Conservation (phyloP, 2,113 vertebrate genomes). For the Calypte anna region DNA sequence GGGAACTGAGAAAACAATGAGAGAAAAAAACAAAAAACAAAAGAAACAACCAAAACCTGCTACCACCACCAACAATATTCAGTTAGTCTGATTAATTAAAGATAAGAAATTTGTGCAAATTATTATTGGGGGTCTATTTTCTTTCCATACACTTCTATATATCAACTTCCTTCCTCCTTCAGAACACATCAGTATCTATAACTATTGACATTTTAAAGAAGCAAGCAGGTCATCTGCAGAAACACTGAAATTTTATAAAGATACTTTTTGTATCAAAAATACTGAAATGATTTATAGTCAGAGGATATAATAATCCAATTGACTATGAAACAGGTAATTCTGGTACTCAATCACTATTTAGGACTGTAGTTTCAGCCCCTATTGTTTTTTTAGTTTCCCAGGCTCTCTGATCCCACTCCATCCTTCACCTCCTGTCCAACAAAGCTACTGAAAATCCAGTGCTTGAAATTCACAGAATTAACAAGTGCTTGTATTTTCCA, state of each 20-base stretch:
- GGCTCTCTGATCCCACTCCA: accelerated
- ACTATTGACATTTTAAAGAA: not conserved
- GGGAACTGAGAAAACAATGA: not conserved
- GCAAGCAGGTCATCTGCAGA: not conserved
- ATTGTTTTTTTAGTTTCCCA: not conserved
- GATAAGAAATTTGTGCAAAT: not conserved
- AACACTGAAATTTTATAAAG: not conserved
- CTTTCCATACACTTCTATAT: not conserved
- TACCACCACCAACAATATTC: not conserved
- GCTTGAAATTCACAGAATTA: not conserved
- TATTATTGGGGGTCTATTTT: not conserved
- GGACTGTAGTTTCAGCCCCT: not conserved
- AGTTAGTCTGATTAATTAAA: not conserved
- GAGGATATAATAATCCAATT: not conserved
- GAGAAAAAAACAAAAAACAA: not conserved
- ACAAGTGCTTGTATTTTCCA: not conserved
- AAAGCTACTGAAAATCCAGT: not conserved
- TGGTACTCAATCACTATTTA: not conserved
- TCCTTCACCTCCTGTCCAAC: accelerated
- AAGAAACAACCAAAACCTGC: not conserved
- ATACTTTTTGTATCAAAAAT: not conserved
- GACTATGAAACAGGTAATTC: not conserved
- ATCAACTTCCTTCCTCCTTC: not conserved
- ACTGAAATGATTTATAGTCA: not conserved
- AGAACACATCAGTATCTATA: not conserved